Evolutionary conservation across 2,113 vertebrate species (phyloP).

Genomic region (Octodon degus): DNA sequence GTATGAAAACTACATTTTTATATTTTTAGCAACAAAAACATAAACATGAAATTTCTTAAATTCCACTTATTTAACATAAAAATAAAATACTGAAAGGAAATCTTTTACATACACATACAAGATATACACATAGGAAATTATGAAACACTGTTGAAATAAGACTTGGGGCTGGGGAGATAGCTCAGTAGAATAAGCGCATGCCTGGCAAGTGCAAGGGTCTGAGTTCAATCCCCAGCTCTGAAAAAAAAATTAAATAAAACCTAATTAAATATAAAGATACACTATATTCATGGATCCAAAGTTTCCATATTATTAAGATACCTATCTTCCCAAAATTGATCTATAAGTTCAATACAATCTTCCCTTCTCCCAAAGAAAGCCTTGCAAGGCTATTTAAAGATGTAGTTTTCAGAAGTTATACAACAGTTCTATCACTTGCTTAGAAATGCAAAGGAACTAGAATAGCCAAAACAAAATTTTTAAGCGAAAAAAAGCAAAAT

Average conservation of each 20-base stretch:
- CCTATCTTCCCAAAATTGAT: neutral
- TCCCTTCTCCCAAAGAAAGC: neutral
- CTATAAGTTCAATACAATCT: neutral
- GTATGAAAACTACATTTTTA: constrained; percentile 9
- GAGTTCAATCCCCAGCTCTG: too few relatives aligned
- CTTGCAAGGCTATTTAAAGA: neutral
- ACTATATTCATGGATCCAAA: neutral
- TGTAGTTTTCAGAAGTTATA: neutral
- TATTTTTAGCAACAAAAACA: neutral
- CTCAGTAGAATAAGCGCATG: too few relatives aligned
- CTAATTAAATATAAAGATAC: neutral
- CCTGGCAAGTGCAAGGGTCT: too few relatives aligned
- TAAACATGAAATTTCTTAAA: neutral
- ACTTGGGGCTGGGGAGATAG: too few relatives aligned
- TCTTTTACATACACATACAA: neutral
- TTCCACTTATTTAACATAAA: neutral
- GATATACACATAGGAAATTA: neutral
- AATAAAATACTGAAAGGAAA: neutral
- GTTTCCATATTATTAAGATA: neutral
- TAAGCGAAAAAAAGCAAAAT: neutral
- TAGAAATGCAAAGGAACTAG: neutral
- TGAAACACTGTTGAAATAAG: neutral
- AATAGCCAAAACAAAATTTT: neutral
- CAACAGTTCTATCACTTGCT: neutral
- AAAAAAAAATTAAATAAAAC: neutral